Percentiles rank a stretch among this genome's conserved stretches.
Evolutionary conservation across 2,113 vertebrate genomes (phyloP).

Genomic region (Alaudala cheleensis): DNA sequence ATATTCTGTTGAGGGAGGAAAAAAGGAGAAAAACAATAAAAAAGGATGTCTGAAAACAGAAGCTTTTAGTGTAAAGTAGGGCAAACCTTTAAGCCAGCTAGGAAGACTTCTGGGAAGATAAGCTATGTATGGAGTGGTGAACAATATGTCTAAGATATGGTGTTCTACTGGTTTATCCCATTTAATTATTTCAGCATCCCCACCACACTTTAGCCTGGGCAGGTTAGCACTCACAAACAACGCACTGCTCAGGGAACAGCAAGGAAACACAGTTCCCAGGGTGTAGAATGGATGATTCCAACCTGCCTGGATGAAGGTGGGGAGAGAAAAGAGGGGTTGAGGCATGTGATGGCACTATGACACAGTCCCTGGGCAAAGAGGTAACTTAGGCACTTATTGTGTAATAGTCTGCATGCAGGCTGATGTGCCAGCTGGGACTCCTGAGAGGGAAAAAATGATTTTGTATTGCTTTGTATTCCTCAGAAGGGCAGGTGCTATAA

Average conservation of each 20-base stretch:
- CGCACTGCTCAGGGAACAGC: neutral
- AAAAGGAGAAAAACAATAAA: neutral
- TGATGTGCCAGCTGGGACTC: neutral
- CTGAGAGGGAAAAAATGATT: neutral
- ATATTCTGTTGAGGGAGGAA: accelerated
- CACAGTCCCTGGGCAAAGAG: neutral
- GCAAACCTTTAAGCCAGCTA: neutral
- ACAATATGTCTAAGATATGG: neutral
- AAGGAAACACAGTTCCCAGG: neutral
- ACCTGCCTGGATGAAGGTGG: neutral
- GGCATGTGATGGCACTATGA: neutral
- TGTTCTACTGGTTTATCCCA: neutral
- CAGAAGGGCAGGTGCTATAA: neutral
- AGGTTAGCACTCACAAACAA: neutral
- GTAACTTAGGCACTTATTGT: neutral
- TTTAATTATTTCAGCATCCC: neutral
- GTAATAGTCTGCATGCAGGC: neutral
- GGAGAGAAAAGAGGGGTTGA: neutral
- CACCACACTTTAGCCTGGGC: neutral
- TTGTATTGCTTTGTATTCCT: neutral
- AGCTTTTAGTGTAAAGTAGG: neutral
- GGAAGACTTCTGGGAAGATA: neutral
- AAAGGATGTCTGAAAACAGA: neutral
- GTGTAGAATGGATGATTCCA: neutral
- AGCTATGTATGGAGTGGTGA: neutral